Evolutionary conservation across 2,888 invertebrate species (phyloP), one percentile per base, ranked within the genome.

Genomic region (Lasioglossum lativentre): DNA sequence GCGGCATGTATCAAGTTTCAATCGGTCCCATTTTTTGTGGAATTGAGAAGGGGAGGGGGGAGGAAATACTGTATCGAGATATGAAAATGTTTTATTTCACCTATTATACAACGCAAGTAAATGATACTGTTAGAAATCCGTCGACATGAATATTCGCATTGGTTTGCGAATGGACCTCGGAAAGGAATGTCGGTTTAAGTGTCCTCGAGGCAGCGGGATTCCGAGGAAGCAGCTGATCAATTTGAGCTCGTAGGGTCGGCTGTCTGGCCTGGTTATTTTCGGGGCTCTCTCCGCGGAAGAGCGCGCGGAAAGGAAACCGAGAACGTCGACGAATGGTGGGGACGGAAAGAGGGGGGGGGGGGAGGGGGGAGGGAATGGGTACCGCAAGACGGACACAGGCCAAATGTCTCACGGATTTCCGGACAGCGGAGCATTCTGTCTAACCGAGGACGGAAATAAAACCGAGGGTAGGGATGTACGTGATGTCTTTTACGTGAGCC

Each of bases 351-450:
- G 34, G 34, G 3, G 34, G 34, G 3, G 34, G 34, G 34, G 34
- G 1, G 34, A 34, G 34, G 5, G 77, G 10, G 72, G 56, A 30
- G 42, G 59, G 27, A 59, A 59, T 14, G 59, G 27, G 56, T 19
- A n/a, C 47, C 47, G 70, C 78, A 52, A 79, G 78, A 79, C 75
- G 82, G 77, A 81, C 82, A 86, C 80, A 73, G 81, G 82, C 75
- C 85, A 78, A 82, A 80, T 79, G 89, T 89, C 88, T 89, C 86
- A 89, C 86, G 84, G 90, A 90, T 90, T 84, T 88, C 88, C 81
- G 88, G 88, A 87, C 84, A 84, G 79, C 75, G 82, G 56, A 56
- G 52, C 81, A 68, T 73, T 71, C 78, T 63, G 47, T 78, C 72
- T 84, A 82, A 74, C 76, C 83, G 70, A 78, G 71, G 88, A 90